Base-by-base conservation (phyloP, 1,140 invertebrate species). In the Drosophila elegans region DNA sequence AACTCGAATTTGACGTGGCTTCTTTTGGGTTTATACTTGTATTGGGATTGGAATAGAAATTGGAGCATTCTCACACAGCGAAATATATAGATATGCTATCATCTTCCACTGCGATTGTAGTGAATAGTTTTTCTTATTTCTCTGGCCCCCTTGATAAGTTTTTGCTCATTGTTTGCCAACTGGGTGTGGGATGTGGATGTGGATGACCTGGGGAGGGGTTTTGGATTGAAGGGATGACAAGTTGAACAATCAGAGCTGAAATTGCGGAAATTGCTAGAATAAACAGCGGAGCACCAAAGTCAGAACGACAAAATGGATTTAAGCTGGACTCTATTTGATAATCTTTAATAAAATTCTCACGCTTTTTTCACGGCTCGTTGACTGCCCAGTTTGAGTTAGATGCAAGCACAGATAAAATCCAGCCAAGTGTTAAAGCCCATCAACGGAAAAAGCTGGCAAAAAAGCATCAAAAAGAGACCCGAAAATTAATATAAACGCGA, bases 311-410 rank as follows among this genome's bases (percentile, higher is more conserved):
- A 10, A 66, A 34, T 48, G 16, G 41, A 54, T 56, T 44, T 51
- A 55, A 51, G 45, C 51, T 25, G 60, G 60, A 36, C 51, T 54
- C 51, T 51, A 66, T 76, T 74, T 75, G 83, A 89, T 88, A 84
- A 88, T 88, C 84, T 88, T 66, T 63, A 83, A 71, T 80, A 78
- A 80, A 67, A 84, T 88, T 88, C 84, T 80, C 84, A 88, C 84
- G 84, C 77, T 89, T 55, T 88, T 88, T 88, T 78, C 85, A 89
- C 83, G 83, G 78, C 83, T 88, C 83, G 83, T 79, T 86, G 83
- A 60, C 63, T 63, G 16, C 25, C 13, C 36, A 46, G 54, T 13
- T 42, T 16, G 39, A 36, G 48, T 42, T 46, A 79, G 81, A 84
- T 84, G 55, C 82, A 68, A 63, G 45, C 32, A 32, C 34, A 74